Evolutionary conservation across 1,140 invertebrate species (phyloP).

Genomic region (Drosophila neocordata): DNA sequence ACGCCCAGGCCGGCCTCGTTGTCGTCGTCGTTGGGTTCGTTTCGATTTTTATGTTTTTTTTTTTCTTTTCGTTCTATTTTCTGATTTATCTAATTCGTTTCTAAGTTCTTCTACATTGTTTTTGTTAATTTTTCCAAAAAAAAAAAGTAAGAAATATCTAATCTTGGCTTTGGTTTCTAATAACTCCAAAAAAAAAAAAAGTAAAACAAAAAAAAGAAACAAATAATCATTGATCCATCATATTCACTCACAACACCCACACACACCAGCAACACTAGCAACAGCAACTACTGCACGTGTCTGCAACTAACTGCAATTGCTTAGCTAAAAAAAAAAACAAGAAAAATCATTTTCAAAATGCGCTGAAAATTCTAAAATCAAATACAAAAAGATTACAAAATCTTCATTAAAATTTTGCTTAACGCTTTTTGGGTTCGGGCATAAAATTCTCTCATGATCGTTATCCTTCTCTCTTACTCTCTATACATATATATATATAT

Average conservation of each 20-base stretch:
- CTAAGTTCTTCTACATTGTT: conserved; percentile 30
- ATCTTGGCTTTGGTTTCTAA: conserved; percentile 33
- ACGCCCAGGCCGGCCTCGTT: conserved; percentile 82
- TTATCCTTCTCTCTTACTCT: not conserved
- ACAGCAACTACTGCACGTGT: conserved; percentile 32
- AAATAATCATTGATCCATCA: not conserved
- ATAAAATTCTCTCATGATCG: conserved; percentile 9
- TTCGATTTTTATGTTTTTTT: conserved; percentile 53
- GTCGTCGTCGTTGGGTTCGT: conserved; percentile 80
- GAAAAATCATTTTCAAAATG: not conserved
- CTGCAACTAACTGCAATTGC: conserved; percentile 49
- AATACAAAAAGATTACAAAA: not conserved
- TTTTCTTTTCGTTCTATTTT: conserved; percentile 42
- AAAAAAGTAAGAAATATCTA: conserved; percentile 15
- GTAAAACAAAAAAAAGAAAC: too few relatives aligned
- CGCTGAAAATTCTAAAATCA: not conserved
- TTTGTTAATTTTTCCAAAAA: conserved; percentile 26
- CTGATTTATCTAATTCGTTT: conserved; percentile 18
- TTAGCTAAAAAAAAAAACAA: conserved; percentile 15
- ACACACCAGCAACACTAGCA: not conserved
- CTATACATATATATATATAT: conserved; percentile 5
- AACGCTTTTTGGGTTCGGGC: conserved; percentile 8
- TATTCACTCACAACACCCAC: conserved; percentile 23
- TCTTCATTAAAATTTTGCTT: conserved; percentile 1
- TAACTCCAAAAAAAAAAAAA: not conserved